These are phyloP conservation scores for Dendrolimus pini DNA, from an alignment of 2,888 invertebrate species.

Conservation along the genomic window DNA sequence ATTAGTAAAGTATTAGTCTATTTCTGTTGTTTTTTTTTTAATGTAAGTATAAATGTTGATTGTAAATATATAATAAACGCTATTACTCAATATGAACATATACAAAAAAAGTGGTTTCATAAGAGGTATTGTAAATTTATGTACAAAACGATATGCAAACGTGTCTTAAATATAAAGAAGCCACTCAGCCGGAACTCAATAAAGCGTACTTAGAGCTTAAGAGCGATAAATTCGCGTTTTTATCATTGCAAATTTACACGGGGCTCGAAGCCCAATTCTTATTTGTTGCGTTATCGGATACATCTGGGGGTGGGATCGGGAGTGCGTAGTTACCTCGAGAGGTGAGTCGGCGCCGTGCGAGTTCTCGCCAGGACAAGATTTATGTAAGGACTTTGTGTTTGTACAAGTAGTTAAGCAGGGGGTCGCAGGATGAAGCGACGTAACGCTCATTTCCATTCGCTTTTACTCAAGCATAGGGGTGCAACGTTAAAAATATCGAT, in stretches of 20 bases:
- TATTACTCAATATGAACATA: too few relatives aligned
- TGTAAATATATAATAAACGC: too few relatives aligned
- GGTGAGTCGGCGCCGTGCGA: constrained; percentile 56
- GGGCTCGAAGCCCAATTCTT: constrained; percentile 40
- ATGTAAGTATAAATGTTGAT: too few relatives aligned
- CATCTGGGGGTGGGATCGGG: constrained; percentile 32
- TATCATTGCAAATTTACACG: constrained; percentile 38
- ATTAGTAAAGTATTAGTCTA: too few relatives aligned
- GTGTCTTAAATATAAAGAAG: constrained; percentile 46
- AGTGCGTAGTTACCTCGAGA: constrained; percentile 50
- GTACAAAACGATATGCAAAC: constrained; percentile 26
- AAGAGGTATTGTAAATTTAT: too few relatives aligned
- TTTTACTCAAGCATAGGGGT: constrained; percentile 30
- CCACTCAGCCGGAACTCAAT: constrained; percentile 42
- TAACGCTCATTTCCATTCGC: constrained; percentile 65
- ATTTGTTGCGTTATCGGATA: constrained; percentile 65
- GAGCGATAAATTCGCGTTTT: constrained; percentile 42
- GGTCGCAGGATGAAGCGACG: constrained; percentile 33
- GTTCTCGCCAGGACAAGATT: constrained; percentile 66
- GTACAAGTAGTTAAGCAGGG: constrained; percentile 67
- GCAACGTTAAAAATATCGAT: too few relatives aligned
- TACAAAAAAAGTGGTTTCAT: too few relatives aligned
- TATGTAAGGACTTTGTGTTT: constrained; percentile 75
- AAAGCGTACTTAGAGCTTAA: constrained; percentile 40
- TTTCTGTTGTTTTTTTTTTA: too few relatives aligned